A percentile compares a stretch with the other conserved stretches of the same genome.
Evolutionary conservation across 1,140 invertebrate genomes (phyloP).

Genomic region (Fopius arisanus): DNA sequence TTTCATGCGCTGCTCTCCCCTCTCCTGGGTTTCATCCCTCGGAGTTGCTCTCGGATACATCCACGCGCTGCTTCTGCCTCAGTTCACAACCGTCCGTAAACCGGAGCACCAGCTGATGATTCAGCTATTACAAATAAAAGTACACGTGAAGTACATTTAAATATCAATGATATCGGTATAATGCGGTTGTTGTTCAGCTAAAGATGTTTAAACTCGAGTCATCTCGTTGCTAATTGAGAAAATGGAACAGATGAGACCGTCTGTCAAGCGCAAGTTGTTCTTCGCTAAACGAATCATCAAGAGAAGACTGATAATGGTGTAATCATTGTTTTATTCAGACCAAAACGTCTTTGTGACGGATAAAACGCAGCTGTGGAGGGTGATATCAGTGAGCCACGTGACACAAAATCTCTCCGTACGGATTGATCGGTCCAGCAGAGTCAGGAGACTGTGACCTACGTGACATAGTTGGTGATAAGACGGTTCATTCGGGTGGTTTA

Average conservation of each 20-base stretch:
- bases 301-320: slow-evolving; percentile 40
- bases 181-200: too few species aligned
- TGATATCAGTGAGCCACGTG: neutral
- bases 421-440: slow-evolving; percentile 4
- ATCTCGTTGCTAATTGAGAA: neutral
- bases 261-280: slow-evolving; percentile 39
- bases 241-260: slow-evolving; percentile 43
- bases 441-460: neutral
- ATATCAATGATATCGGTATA: too few species aligned
- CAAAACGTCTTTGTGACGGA: neutral
- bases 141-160: neutral
- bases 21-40: slow-evolving; percentile 35
- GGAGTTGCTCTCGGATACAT: slow-evolving; percentile 13
- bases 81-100: slow-evolving; percentile 45
- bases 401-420: neutral
- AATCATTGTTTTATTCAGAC: neutral
- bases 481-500: neutral
- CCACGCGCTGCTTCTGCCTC: slow-evolving; percentile 36
- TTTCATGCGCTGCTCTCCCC: slow-evolving; percentile 18
- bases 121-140: too few species aligned
- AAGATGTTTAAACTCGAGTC: too few species aligned
- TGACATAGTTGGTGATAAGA: slow-evolving; percentile 6
- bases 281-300: slow-evolving; percentile 44
- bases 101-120: neutral
- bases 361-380: neutral